Percentiles rank a stretch among this genome's conserved stretches.
phyloP scores from a whole-genome alignment of 2,797 vertebrate genomes.

The Malacoraja senta region DNA sequence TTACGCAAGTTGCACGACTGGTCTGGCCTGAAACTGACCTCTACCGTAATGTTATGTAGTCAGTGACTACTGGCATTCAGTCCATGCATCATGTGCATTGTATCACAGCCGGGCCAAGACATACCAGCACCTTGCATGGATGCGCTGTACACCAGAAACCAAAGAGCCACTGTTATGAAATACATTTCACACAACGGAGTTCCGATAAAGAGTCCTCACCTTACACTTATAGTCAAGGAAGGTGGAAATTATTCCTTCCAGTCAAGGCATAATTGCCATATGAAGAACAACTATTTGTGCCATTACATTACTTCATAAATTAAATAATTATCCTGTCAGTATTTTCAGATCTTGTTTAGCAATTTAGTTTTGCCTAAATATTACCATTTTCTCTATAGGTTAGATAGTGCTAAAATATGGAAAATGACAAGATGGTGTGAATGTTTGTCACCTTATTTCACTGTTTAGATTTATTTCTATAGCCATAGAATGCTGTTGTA shows the following conservation, averaged over 20 bases:
- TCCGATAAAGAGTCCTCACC: neutral
- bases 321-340: neutral
- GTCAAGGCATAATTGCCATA: neutral
- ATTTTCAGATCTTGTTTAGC: neutral
- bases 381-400: no score
- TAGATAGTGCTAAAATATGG: neutral
- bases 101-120: neutral
- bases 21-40: neutral
- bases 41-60: neutral
- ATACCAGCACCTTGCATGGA: neutral
- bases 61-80: neutral
- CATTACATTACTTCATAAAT: neutral
- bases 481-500: neutral
- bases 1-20: no score
- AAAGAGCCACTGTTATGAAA: neutral
- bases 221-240: neutral
- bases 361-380: neutral
- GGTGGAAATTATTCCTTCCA: neutral
- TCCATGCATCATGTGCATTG: neutral
- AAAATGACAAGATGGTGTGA: neutral
- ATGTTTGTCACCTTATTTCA: neutral
- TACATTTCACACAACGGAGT: neutral
- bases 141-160: neutral
- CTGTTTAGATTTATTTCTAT: neutral
- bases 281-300: neutral